Evolutionary conservation across 2,113 vertebrate genomes (phyloP), one percentile per base, ranked within the genome.

Genomic region (Diphyllodes magnificus): DNA sequence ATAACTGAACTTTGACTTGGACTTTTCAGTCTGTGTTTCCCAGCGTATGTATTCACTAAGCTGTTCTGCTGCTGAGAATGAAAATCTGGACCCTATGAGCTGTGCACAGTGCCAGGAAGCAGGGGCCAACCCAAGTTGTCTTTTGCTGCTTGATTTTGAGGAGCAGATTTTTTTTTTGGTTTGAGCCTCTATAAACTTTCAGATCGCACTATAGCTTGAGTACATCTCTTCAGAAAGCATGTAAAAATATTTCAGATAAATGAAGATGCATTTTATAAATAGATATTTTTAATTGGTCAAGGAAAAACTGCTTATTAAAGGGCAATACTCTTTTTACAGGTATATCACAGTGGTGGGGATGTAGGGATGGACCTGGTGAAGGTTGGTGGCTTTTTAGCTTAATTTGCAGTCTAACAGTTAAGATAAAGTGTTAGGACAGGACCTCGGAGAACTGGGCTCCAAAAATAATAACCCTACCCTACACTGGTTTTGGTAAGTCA

Each of bases 1-100:
- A 90, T 86, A 95, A 81, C 53, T 86, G 82, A 94, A 90, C 85
- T 92, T 93, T 90, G 87, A 61, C 78, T 91, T 80, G 63, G 47
- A 63, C 59, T 82, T 84, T 85, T 79, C 28, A 51, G 33, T 61
- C 61, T 7, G 11, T 72, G 37, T 80, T 91, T 95, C 87, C 27
- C 82, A 88, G 66, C 2, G 0, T 59, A n/a, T 73, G 35, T 68
- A n/a, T 82, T 94, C 42, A 28, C 47, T 35, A 50, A 87, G 39
- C 23, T 1, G 3, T 53, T 72, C 37, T 89, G 57, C 65, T 84
- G 71, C 54, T 33, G 82, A 31, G 50, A 59, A 21, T 45, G 27
- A 73, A 64, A 87, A 61, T 84, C 13, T 84, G 73, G 23, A 13
- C 22, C 18, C 50, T 75, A 17, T 1, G 6, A 90, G 33, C 33